Percentiles rank a stretch among this genome's conserved stretches.
Conservation (phyloP, 2,797 vertebrate genomes). For the Pristis pectinata region DNA sequence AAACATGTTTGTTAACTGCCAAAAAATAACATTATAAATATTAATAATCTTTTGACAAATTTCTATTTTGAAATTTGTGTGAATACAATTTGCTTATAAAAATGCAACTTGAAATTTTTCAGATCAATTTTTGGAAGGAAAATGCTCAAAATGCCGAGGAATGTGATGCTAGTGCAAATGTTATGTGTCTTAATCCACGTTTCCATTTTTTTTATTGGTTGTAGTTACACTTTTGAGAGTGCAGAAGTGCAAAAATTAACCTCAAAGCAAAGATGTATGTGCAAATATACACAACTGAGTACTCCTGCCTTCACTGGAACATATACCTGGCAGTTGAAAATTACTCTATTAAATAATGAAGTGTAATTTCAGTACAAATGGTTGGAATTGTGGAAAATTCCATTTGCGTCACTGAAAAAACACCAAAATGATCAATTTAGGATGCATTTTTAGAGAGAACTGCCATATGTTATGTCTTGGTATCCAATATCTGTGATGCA, state of each 20-base stretch:
- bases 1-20: no score
- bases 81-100: background rate
- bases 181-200: background rate
- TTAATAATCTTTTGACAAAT: background rate
- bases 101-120: background rate
- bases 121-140: background rate
- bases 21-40: background rate
- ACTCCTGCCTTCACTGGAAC: background rate
- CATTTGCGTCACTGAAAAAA: no score
- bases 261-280: background rate
- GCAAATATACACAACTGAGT: background rate
- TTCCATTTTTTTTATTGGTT: background rate
- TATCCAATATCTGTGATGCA: background rate
- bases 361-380: background rate
- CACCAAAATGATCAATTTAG: background rate
- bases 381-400: no score
- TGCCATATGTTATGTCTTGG: background rate
- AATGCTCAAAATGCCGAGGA: background rate
- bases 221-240: background rate
- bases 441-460: no score
- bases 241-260: background rate
- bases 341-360: background rate
- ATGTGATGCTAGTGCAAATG: background rate
- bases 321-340: background rate
- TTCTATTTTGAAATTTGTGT: background rate